Conservation (phyloP, 2,113 vertebrate species). For the Gallinago media region DNA sequence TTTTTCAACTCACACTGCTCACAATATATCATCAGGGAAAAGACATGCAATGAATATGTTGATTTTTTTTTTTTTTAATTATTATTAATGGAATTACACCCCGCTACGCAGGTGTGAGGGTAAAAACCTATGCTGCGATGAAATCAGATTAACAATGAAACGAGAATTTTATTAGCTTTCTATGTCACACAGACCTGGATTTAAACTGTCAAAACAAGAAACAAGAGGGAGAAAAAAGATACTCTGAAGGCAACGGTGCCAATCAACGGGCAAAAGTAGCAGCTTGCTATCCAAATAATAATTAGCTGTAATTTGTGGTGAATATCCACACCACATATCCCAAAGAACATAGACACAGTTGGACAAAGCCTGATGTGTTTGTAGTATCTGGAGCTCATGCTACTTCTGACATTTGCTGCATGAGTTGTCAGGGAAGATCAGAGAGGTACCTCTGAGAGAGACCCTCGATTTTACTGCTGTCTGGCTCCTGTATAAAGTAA, state of each 20-base stretch:
- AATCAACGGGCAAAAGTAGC: no score
- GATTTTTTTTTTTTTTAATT: conserved; percentile 84
- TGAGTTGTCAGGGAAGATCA: neutral
- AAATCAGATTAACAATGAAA: conserved; percentile 85
- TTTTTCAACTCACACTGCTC: conserved; percentile 88
- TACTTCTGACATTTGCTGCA: neutral
- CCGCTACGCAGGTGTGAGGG: conserved; percentile 91
- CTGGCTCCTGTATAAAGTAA: neutral
- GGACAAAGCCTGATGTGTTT: neutral
- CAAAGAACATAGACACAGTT: neutral
- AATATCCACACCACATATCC: no score
- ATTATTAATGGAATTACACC: conserved; percentile 95
- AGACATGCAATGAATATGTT: conserved; percentile 97
- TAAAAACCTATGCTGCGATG: conserved; percentile 79
- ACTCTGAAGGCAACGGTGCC: conserved; percentile 44
- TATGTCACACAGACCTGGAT: conserved; percentile 75
- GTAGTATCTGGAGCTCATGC: neutral
- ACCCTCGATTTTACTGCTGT: neutral
- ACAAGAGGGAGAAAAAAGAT: conserved; percentile 8
- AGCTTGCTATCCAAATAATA: no score
- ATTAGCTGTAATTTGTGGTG: no score
- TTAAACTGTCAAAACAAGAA: conserved; percentile 81
- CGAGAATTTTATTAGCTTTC: conserved; percentile 80
- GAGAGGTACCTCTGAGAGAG: neutral
- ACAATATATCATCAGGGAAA: conserved; percentile 94